A percentile compares a stretch with the other conserved stretches of the same genome.
Evolutionary conservation across 2,797 vertebrate genomes (phyloP).

Genomic region (Darevskia nairensis): DNA sequence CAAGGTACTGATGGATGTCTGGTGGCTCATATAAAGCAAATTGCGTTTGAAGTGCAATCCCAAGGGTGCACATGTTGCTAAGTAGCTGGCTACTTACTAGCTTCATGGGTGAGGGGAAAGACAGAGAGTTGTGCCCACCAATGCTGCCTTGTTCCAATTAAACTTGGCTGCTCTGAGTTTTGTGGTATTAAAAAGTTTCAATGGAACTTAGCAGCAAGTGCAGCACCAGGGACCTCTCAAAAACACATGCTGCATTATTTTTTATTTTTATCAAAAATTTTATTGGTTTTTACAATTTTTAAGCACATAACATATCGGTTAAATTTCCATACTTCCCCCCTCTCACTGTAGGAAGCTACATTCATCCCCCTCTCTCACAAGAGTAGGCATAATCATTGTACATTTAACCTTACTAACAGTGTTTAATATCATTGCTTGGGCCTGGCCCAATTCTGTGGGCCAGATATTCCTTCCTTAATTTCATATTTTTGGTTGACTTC

Average conservation of each 20-base stretch:
- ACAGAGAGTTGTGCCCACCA: not conserved
- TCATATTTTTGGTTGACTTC: too few species aligned
- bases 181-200: not conserved
- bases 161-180: not conserved
- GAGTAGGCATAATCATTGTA: too few species aligned
- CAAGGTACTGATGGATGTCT: accelerated
- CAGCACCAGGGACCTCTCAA: not conserved
- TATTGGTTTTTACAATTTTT: too few species aligned
- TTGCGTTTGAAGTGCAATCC: not conserved
- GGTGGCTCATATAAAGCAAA: not conserved
- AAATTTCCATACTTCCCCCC: too few species aligned
- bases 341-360: too few species aligned
- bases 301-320: too few species aligned
- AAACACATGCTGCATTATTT: not conserved
- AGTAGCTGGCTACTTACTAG: not conserved
- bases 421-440: too few species aligned
- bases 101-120: not conserved
- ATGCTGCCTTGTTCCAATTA: not conserved
- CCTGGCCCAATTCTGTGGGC: too few species aligned
- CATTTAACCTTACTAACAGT: too few species aligned
- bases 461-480: too few species aligned
- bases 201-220: not conserved
- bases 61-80: not conserved
- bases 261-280: too few species aligned
- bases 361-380: too few species aligned